phyloP scores from a whole-genome alignment of 2,113 vertebrate genomes.

The Melanostigma gelatinosum region DNA sequence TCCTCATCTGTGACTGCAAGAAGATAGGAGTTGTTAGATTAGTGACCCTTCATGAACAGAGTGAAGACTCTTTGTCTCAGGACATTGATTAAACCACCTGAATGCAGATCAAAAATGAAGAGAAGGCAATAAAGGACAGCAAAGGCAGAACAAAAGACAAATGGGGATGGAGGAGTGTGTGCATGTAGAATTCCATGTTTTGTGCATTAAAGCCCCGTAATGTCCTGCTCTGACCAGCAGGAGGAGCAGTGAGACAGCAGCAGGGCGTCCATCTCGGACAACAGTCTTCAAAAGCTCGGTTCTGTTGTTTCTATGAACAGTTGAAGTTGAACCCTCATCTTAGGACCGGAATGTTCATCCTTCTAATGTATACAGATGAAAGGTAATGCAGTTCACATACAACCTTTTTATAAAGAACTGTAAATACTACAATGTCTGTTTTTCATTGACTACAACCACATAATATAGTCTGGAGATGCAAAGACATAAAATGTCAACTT shows the following conservation, averaged over 20 bases:
- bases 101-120: not conserved
- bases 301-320: not conserved
- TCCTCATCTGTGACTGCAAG: conserved; percentile 94
- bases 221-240: conserved; percentile 29
- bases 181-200: not conserved
- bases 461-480: not conserved
- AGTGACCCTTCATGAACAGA: not conserved
- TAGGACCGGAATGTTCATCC: not conserved
- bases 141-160: not conserved
- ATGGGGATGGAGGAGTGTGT: not conserved
- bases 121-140: not conserved
- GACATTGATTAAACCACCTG: not conserved
- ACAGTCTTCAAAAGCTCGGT: not conserved
- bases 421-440: not conserved
- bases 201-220: not conserved
- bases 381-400: not conserved
- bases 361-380: not conserved
- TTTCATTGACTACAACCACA: not conserved
- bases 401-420: not conserved
- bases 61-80: not conserved
- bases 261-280: not conserved
- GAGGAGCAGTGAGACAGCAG: conserved; percentile 28
- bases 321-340: not conserved
- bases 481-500: not conserved
- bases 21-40: not conserved